Base-by-base conservation (phyloP, 1,140 invertebrate genomes). In the Dreissena rostriformis region DNA sequence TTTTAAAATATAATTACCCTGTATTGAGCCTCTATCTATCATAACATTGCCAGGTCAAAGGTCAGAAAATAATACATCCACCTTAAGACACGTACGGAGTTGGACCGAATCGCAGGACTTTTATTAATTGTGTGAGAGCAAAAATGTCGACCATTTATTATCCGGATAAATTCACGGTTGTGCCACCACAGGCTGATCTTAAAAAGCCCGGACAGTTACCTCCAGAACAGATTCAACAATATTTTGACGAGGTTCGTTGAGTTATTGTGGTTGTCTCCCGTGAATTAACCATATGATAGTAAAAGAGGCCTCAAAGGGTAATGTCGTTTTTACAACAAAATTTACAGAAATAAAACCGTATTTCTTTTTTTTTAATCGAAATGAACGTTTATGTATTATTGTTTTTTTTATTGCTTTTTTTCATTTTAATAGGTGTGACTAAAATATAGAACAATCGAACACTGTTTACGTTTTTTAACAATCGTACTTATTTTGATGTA, bases 121-220 rank as follows among this genome's bases (percentile, higher is more conserved):
- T 5, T 8, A 39, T 39, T 39, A 2, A 39, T 39, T 39, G 2
- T 39, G 39, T 39, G 39, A 39, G 2, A 39, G 39, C 8, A 39
- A 39, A 39, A 8, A 39, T 61, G 22, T n/a, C 22, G 52, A 4
- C 49, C 14, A n/a, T 53, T 10, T 78, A 63, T 53, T 80, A 80
- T 22, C 87, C 88, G 15, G 81, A 84, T 1, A 61, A 70, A 7
- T 88, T 87, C 51, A 86, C 76, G 15, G 83, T 78, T 11, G 87
- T 88, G 26, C 90, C 89, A 28, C 57, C 84, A n/a, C 90, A 90
- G 28, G 81, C 87, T 6, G 86, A 74, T 52, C 82, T 86, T 49
- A 80, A 85, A 39, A 92, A 91, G 81, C 85, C 87, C 14, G 91
- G 90, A 24, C 90, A 92, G 52, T 82, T 92, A 14, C 55, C 87